Evolutionary conservation across 2,113 vertebrate species (phyloP), one percentile per base, ranked within the genome.

Genomic region (Tiliqua scincoides): DNA sequence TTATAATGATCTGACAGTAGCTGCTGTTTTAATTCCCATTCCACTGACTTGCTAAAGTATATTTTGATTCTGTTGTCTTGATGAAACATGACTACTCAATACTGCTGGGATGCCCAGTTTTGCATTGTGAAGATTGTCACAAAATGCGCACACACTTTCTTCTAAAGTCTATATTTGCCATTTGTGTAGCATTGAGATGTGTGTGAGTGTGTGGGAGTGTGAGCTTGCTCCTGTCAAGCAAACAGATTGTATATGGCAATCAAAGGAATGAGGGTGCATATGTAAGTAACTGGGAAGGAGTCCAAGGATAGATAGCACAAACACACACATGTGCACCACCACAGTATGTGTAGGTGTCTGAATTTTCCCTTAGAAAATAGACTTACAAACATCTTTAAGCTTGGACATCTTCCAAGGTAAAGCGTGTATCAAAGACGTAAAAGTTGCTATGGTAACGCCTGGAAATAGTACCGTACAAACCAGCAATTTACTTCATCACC

Each of bases 21-120:
- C 27, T 92, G 88, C 52, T 87, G 85, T 87, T 79, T 87, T 77
- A 75, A 67, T 87, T 85, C 82, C 86, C 83, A 73, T 88, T 92
- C 82, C 70, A 54, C 30, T 86, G 43, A 82, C 30, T 59, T 70
- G 27, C 17, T 71, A 10, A 78, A 52, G 37, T 18, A 37, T 35
- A n/a, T 61, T 83, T 89, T 87, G 86, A 62, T 90, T 93, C 86
- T 0, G 0, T 76, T 84, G 54, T 82, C 76, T 87, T 91, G 86
- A 91, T 83, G 40, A 61, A 74, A 88, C 62, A 85, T 57, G 61
- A 76, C 43, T 32, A 65, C 82, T 76, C 73, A 82, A 65, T 59
- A 83, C 83, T 87, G 88, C 81, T 75, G 72, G 52, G 83, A 80
- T 87, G 74, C 67, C 20, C 1, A 6, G 11, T 30, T 74, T 73